These are phyloP conservation scores for Rhea pennata DNA, from an alignment of 2,113 vertebrate genomes.

Conservation along the genomic window DNA sequence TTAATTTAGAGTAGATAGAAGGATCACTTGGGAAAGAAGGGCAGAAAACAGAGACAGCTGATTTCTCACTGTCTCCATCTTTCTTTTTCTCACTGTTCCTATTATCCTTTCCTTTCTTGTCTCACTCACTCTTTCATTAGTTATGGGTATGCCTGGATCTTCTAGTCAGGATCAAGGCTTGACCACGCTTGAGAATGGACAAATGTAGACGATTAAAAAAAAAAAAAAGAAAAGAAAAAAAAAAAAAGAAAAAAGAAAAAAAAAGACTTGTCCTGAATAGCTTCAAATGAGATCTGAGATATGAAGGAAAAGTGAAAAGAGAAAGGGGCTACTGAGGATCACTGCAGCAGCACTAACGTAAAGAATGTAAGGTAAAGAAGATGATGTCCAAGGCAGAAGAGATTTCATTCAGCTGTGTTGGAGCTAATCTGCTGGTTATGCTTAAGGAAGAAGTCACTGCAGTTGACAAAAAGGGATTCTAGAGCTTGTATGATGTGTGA, in stretches of 20 bases:
- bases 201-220: neutral
- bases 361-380: neutral
- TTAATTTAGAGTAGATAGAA: constrained; percentile 67
- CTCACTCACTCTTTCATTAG: neutral
- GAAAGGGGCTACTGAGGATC: neutral
- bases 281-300: neutral
- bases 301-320: neutral
- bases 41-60: constrained; percentile 13
- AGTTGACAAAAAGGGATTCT: neutral
- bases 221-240: neutral
- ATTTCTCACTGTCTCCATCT: constrained; percentile 46
- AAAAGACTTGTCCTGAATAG: neutral
- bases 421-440: neutral
- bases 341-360: neutral
- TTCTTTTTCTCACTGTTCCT: constrained; percentile 6
- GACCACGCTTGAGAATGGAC: neutral
- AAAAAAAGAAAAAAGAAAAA: neutral
- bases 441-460: neutral
- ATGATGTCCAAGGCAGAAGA: neutral
- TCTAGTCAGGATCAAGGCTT: neutral
- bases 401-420: neutral
- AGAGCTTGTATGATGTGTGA: neutral
- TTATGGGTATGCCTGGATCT: neutral
- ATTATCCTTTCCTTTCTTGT: neutral
- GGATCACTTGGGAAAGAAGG: constrained; percentile 34